A percentile compares a stretch with the other conserved stretches of the same genome.
Conservation (phyloP, 2,113 vertebrate species). For the Semnornis frantzii region DNA sequence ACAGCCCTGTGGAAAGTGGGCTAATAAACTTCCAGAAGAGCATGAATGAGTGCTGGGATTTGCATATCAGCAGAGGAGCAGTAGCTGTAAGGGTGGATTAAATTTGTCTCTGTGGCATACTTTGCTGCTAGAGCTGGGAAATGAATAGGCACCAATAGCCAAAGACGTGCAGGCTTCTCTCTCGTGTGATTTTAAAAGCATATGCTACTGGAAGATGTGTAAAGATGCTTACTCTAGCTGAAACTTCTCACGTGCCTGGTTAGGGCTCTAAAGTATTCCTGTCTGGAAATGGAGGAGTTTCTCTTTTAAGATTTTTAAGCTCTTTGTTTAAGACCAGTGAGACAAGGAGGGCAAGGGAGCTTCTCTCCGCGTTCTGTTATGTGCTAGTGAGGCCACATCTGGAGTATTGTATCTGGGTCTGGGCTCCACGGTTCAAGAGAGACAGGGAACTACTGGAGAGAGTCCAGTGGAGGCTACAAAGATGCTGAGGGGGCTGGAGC, state of each 20-base stretch:
- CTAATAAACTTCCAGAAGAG: neutral
- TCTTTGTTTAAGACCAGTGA: no score
- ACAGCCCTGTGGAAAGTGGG: neutral
- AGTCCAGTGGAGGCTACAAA: no score
- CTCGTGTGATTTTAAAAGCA: neutral
- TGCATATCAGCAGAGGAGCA: neutral
- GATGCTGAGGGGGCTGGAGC: no score
- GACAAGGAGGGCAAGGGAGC: no score
- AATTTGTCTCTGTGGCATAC: slow-evolving; percentile 21
- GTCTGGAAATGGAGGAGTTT: neutral
- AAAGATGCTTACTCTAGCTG: neutral
- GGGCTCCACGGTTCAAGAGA: no score
- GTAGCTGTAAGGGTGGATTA: neutral
- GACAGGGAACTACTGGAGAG: no score
- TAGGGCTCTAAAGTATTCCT: neutral
- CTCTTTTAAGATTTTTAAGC: no score
- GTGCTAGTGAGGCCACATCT: no score
- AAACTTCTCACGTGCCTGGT: neutral
- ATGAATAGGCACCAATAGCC: neutral
- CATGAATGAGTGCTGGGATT: neutral
- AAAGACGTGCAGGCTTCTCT: neutral
- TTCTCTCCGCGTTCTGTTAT: no score
- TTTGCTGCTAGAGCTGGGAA: neutral
- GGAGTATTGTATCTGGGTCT: no score
- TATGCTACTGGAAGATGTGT: slow-evolving; percentile 35